These are phyloP conservation scores for Athene cunicularia DNA, from an alignment of 2,113 vertebrate genomes.

Conservation along the genomic window DNA sequence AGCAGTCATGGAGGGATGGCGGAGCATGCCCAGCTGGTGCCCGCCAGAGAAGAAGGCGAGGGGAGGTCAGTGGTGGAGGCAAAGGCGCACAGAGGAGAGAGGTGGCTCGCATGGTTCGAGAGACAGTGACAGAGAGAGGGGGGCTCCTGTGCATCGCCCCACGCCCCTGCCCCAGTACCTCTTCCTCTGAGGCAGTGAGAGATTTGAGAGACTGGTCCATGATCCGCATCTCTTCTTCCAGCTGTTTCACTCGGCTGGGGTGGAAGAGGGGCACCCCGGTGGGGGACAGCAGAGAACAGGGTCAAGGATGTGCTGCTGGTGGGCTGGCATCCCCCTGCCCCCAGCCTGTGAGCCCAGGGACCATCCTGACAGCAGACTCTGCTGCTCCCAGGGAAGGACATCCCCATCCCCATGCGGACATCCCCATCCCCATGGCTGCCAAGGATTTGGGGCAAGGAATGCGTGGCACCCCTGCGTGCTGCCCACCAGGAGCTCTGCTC, in stretches of 20 bases:
- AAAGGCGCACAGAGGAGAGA: conserved; percentile 35
- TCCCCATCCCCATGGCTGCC: rapidly evolving
- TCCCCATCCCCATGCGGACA: not conserved
- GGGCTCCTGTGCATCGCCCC: not conserved
- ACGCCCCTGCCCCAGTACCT: conserved; percentile 82
- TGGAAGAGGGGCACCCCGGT: conserved; percentile 45
- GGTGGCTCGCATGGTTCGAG: not conserved
- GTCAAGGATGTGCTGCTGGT: not conserved
- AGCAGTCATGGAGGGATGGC: not conserved
- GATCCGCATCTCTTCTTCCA: conserved; percentile 93
- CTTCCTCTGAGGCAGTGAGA: conserved; percentile 95
- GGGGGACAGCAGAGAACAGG: conserved; percentile 37
- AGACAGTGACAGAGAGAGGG: conserved; percentile 31
- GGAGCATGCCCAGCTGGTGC: not conserved
- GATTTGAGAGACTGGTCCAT: conserved; percentile 98
- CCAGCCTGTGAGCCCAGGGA: not conserved
- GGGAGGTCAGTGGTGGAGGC: not conserved
- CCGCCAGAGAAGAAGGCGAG: rapidly evolving
- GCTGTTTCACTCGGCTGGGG: conserved; percentile 88
- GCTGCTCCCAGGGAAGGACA: not conserved
- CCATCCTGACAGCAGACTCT: not conserved
- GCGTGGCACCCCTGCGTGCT: rapidly evolving
- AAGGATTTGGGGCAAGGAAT: not conserved
- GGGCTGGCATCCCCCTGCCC: not conserved
- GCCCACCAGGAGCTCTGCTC: not conserved